Conservation (phyloP, 2,797 vertebrate genomes). For the Anguilla obscura region DNA sequence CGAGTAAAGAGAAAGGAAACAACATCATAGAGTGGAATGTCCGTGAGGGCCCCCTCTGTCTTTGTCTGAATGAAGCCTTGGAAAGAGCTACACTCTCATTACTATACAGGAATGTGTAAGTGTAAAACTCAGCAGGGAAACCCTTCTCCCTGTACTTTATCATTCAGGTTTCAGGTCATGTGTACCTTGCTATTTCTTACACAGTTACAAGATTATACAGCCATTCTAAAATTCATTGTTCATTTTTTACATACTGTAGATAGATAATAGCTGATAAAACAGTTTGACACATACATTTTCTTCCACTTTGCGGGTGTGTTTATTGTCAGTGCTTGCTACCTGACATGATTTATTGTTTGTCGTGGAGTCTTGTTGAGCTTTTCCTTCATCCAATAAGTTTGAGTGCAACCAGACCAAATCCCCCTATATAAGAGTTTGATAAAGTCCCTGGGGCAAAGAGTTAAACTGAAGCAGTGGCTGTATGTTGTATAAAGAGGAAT, state of each 20-base stretch:
- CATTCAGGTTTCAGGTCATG: not conserved
- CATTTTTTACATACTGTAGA: not conserved
- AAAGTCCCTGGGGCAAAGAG: not conserved
- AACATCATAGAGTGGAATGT: not conserved
- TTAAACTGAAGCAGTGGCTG: not conserved
- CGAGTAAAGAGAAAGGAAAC: not conserved
- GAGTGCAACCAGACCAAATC: not conserved
- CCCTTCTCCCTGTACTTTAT: not conserved
- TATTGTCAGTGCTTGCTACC: not conserved
- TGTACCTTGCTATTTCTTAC: not conserved
- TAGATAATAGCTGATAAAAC: conserved; percentile 8
- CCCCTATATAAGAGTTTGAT: not conserved
- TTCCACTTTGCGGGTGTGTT: not conserved
- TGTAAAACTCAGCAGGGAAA: not conserved
- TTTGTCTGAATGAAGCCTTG: conserved; percentile 6
- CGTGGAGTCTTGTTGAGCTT: not conserved
- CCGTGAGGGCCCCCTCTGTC: not conserved
- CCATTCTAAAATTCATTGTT: not conserved
- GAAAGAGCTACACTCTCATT: not conserved
- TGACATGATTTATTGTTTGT: not conserved
- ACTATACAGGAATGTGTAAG: conserved; percentile 12
- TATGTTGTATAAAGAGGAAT: not conserved
- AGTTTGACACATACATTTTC: not conserved
- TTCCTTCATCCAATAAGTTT: not conserved
- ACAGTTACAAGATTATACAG: not conserved